Evolutionary conservation across 53 echinoderm and acorn worm genomes (phyloP).

Genomic region (Zoroaster sp.): DNA sequence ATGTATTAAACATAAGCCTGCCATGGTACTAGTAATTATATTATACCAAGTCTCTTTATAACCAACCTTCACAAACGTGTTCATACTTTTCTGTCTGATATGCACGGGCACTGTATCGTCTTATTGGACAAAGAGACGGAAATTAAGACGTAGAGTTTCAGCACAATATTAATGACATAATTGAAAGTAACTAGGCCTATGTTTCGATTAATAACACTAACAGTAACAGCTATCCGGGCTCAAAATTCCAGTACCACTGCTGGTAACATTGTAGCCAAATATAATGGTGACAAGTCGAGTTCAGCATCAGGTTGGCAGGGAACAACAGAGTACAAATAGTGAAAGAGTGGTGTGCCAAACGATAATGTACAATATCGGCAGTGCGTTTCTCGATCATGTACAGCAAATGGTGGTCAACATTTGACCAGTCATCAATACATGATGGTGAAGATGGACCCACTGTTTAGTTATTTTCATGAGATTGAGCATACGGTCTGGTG

Average conservation of each 20-base stretch:
- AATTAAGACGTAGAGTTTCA: slow-evolving; percentile 4
- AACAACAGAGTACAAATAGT: neutral
- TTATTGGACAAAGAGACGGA: slow-evolving; percentile 22
- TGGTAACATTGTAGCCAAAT: neutral
- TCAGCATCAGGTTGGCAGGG: neutral
- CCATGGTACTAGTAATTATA: neutral
- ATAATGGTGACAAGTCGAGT: neutral
- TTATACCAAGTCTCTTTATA: neutral
- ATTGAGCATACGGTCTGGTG: neutral
- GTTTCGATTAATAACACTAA: neutral
- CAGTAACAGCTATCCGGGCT: neutral
- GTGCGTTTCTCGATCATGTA: no score
- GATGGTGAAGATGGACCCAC: neutral
- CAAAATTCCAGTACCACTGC: neutral
- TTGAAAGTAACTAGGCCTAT: neutral
- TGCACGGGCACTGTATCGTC: slow-evolving; percentile 5
- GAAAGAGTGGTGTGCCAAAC: neutral
- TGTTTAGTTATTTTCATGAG: neutral
- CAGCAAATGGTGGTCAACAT: no score
- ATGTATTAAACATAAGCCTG: no score
- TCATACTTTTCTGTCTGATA: neutral
- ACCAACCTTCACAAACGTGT: neutral
- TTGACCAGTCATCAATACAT: neutral
- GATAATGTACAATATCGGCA: neutral
- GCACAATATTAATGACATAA: slow-evolving; percentile 9